A percentile compares a stretch with the other conserved stretches of the same genome.
Evolutionary conservation across 1,140 invertebrate genomes (phyloP).

Genomic region (Drosophila tropicalis): DNA sequence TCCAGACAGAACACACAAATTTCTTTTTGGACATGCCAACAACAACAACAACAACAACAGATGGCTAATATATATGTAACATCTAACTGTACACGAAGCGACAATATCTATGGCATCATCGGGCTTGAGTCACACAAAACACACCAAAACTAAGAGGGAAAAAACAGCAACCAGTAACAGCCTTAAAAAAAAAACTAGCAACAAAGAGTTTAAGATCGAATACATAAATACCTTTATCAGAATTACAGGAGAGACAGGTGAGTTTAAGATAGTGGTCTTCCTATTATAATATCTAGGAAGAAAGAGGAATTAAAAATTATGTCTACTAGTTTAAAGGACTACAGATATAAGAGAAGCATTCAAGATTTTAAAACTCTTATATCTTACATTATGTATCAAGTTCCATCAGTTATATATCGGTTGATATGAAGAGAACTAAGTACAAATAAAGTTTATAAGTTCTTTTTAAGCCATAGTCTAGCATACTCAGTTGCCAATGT

Average conservation of each 20-base stretch:
- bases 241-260: too few species aligned
- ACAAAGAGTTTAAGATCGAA: not conserved
- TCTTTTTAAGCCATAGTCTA: not conserved
- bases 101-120: slow-evolving; percentile 73
- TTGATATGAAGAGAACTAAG: too few species aligned
- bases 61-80: slow-evolving; percentile 77
- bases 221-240: not conserved
- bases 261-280: not conserved
- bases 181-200: not conserved
- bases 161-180: not conserved
- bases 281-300: not conserved
- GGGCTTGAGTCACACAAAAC: slow-evolving; percentile 17
- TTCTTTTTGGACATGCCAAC: slow-evolving; percentile 56
- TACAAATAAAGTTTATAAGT: too few species aligned
- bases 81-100: slow-evolving; percentile 76
- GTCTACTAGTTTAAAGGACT: too few species aligned
- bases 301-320: too few species aligned
- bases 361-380: too few species aligned
- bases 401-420: too few species aligned
- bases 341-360: too few species aligned
- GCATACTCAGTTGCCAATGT: not conserved
- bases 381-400: too few species aligned
- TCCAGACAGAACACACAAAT: slow-evolving; percentile 19
- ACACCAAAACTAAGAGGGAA: slow-evolving; percentile 18
- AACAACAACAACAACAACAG: slow-evolving; percentile 35